Evolutionary conservation across 30 jellyfish, hydroid and myxozoan genomes (phyloP).

Genomic region (Hydractinia echinata): DNA sequence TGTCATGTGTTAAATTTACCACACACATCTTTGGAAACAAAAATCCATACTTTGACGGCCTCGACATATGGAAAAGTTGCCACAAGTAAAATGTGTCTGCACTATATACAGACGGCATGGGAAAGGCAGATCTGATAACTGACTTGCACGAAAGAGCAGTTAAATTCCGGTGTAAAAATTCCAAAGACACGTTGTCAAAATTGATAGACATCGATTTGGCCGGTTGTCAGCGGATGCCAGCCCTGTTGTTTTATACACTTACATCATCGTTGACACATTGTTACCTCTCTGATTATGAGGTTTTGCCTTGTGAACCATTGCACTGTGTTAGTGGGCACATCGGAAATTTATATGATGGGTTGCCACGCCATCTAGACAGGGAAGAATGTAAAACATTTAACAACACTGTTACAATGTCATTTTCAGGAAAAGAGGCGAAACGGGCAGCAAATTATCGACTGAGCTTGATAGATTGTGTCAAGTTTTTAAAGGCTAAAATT

Average conservation of each 20-base stretch:
- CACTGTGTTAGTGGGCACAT: conserved; percentile 27
- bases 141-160: conserved; percentile 21
- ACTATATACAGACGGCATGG: background rate
- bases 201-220: conserved; percentile 16
- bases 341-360: conserved; percentile 16
- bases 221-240: conserved; percentile 21
- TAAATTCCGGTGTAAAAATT: background rate
- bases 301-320: no score
- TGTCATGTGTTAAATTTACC: background rate
- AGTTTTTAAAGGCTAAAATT: conserved; percentile 13
- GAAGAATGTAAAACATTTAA: background rate
- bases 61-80: conserved; percentile 1
- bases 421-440: conserved; percentile 17
- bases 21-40: background rate
- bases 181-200: conserved; percentile 2
- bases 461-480: background rate
- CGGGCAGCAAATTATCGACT: conserved; percentile 19
- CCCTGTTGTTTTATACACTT: conserved; percentile 2
- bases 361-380: conserved; percentile 16
- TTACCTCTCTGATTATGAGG: no score
- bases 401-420: conserved; percentile 11
- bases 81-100: background rate
- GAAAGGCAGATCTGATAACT: background rate
- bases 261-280: background rate
- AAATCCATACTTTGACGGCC: background rate